Base-by-base conservation (phyloP, 2,888 invertebrate genomes). In the Melieria omissa region DNA sequence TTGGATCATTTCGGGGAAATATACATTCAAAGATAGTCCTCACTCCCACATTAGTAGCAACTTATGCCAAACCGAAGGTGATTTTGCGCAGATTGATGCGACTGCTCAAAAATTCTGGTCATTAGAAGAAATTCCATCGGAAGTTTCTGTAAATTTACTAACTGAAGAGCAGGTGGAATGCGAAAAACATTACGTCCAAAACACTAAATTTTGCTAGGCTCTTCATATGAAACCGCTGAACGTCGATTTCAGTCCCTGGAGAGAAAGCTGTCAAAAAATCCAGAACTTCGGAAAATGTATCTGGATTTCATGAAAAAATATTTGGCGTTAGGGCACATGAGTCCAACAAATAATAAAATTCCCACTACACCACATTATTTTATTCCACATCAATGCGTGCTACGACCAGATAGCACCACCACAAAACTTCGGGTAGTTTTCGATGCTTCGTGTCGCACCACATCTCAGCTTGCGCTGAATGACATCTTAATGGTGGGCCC, bases 341-440 rank as follows among this genome's bases (percentile, higher is more conserved):
- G 70, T 60, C 72, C 6, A 29, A 46, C 29, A 65, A 47, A 29
- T 29, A 44, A 72, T 45, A 8, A 42, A 9, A 52, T 73, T 8
- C 47, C 57, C 1, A n/a, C 10, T 10, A 12, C 12, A 7, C 66
- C 72, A 46, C 73, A 74, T 54, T 76, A 73, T 45, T 67, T 74
- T 14, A 70, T 75, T 60, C 74, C 72, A 3, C 74, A 76, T 72
- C 74, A 75, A n/a, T 70, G 64, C 46, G 68, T 74, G 5, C 16
- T 74, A 10, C 58, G 72, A 45, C 68, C 72, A 14, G 63, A 76
- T 10, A 73, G 73, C 58, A 61, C 71, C 10, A 74, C 70, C 42
- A 76, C 75, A 6, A 75, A 73, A 61, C 62, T 75, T 6, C 58
- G 73, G 45, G 74, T 75, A 14, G 73, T 73, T n/a, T 74, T 75